phyloP scores from a whole-genome alignment of 1,140 invertebrate genomes.

The Drosophila murphyi region DNA sequence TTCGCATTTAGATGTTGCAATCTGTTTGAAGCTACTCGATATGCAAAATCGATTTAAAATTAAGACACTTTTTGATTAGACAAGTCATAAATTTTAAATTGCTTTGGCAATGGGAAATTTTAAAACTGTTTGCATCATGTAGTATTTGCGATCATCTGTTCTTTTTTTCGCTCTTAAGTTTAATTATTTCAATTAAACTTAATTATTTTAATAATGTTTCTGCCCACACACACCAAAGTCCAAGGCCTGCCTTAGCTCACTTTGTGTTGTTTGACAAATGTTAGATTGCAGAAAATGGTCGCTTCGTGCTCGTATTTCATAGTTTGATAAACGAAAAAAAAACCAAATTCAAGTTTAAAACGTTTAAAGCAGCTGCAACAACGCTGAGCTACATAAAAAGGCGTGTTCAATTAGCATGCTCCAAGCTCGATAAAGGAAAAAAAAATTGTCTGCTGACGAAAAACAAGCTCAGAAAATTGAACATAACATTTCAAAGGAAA shows the following conservation, averaged over 20 bases:
- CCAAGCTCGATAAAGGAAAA: constrained; percentile 55
- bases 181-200: constrained; percentile 2
- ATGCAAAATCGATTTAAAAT: constrained; percentile 1
- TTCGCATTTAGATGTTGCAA: not conserved
- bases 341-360: constrained; percentile 68
- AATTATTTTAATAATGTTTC: not conserved
- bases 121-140: too few species aligned
- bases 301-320: constrained; percentile 39
- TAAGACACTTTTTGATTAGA: not conserved
- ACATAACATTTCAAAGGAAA: constrained; percentile 67
- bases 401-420: constrained; percentile 81
- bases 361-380: constrained; percentile 62
- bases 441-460: constrained; percentile 35
- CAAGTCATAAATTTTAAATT: too few species aligned
- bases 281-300: constrained; percentile 47
- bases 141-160: not conserved
- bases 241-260: constrained; percentile 27
- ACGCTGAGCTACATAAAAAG: constrained; percentile 69
- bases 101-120: too few species aligned
- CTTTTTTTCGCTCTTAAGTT: not conserved
- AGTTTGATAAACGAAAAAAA: constrained; percentile 22
- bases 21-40: not conserved
- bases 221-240: constrained; percentile 3
- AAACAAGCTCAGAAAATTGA: constrained; percentile 77
- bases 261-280: constrained; percentile 46